Conservation (phyloP, 2,113 vertebrate genomes). For the Acanthochromis polyacanthus region DNA sequence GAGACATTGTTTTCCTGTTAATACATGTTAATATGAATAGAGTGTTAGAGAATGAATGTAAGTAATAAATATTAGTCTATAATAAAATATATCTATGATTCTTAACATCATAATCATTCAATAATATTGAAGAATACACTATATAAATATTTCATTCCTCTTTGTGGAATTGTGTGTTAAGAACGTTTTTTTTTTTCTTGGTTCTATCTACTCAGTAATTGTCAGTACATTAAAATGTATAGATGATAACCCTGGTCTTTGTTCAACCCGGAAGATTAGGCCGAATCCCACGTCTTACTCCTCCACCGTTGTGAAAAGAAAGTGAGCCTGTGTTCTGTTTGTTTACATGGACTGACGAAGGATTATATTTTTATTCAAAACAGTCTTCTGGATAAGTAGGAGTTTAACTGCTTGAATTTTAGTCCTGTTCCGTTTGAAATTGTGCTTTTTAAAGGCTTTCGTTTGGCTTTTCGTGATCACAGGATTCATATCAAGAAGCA, state of each 20-base stretch:
- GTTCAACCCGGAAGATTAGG: conserved; percentile 53
- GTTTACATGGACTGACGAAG: conserved; percentile 69
- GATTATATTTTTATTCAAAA: conserved; percentile 74
- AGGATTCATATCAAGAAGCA: conserved; percentile 78
- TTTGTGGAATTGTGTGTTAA: conserved; percentile 80
- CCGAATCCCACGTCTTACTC: conserved; percentile 55
- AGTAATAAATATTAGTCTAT: conserved; percentile 85
- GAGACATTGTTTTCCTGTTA: conserved; percentile 82
- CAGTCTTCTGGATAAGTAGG: conserved; percentile 39
- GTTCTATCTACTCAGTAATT: conserved; percentile 58
- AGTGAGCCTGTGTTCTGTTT: conserved; percentile 59
- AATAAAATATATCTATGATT: conserved; percentile 80
- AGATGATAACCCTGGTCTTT: conserved; percentile 62
- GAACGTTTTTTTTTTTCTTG: conserved; percentile 61
- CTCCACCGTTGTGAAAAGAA: conserved; percentile 62
- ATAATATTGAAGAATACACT: conserved; percentile 72
- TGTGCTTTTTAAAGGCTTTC: conserved; percentile 65
- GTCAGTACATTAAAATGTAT: conserved; percentile 63
- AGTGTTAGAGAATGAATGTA: conserved; percentile 88
- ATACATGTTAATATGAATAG: conserved; percentile 88
- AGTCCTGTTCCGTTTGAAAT: conserved; percentile 42
- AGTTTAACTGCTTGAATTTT: conserved; percentile 24
- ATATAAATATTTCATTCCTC: conserved; percentile 81
- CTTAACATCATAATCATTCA: conserved; percentile 74
- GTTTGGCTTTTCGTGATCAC: conserved; percentile 65